A percentile compares a stretch with the other conserved stretches of the same genome.
phyloP scores from a whole-genome alignment of 1,140 invertebrate genomes.

The Cydia strobilella region DNA sequence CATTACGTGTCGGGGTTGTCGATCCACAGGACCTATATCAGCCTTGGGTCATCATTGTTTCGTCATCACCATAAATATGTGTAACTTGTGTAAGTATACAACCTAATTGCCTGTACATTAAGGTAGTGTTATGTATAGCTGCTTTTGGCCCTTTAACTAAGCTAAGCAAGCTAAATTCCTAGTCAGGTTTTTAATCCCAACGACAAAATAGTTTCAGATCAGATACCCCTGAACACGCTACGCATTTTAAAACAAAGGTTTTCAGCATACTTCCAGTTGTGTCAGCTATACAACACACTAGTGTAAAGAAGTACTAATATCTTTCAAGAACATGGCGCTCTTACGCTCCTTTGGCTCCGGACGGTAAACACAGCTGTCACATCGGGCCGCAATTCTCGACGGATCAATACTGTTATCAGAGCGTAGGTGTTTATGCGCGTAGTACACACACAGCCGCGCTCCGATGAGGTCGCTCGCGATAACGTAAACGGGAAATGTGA shows the following conservation, averaged over 20 bases:
- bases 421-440: conserved; percentile 76
- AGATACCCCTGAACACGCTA: not conserved
- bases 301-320: not conserved
- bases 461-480: conserved; percentile 62
- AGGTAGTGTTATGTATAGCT: too few species aligned
- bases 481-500: conserved; percentile 67
- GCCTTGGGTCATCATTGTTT: too few species aligned
- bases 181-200: not conserved
- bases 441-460: conserved; percentile 62
- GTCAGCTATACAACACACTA: not conserved
- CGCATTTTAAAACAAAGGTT: not conserved
- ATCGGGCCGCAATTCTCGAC: conserved; percentile 53
- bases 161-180: too few species aligned
- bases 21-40: too few species aligned
- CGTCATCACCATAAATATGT: too few species aligned
- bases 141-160: too few species aligned
- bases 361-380: conserved; percentile 54
- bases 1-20: too few species aligned
- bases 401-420: conserved; percentile 77
- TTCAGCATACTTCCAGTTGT: not conserved
- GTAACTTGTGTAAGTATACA: too few species aligned
- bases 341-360: not conserved
- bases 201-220: not conserved
- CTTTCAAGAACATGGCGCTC: not conserved
- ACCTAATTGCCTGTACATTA: too few species aligned